phyloP scores from a whole-genome alignment of 2,888 invertebrate genomes.

The Andrena bucephala region DNA sequence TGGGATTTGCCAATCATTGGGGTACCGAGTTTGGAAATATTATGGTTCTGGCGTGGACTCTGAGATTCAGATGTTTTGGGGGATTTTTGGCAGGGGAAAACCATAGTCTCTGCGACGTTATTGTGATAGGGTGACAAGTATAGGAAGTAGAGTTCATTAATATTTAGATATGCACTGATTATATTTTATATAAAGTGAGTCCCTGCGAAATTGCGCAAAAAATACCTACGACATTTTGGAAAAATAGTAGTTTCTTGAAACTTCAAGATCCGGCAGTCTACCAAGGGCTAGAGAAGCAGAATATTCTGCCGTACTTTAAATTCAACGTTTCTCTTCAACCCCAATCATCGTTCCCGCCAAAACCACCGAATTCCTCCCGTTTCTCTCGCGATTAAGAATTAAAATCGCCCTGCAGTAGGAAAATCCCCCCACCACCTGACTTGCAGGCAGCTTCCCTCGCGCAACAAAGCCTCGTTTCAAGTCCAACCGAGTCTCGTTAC shows the following conservation, averaged over 20 bases:
- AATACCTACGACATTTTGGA: neutral
- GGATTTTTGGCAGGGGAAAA: neutral
- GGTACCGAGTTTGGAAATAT: neutral
- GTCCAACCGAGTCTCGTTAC: neutral
- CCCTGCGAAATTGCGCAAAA: constrained; percentile 2
- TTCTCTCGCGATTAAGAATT: neutral
- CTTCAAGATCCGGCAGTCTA: constrained; percentile 13
- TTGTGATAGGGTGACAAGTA: neutral
- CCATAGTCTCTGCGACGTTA: neutral
- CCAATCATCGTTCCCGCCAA: too few species aligned
- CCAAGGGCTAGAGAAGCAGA: neutral
- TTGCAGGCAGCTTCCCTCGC: neutral
- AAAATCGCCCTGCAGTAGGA: neutral
- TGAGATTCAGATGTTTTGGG: neutral
- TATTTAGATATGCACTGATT: constrained; percentile 11
- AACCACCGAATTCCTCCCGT: neutral
- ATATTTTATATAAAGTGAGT: neutral
- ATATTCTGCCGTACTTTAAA: too few species aligned
- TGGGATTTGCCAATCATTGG: neutral
- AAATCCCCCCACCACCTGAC: neutral
- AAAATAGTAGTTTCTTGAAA: neutral
- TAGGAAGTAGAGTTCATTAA: neutral
- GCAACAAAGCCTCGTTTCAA: neutral
- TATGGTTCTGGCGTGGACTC: neutral
- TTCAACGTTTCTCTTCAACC: too few species aligned